Percentiles rank a stretch among this genome's conserved stretches.
Evolutionary conservation across 2,797 vertebrate species (phyloP).

Genomic region (Phataginus tetradactyla): DNA sequence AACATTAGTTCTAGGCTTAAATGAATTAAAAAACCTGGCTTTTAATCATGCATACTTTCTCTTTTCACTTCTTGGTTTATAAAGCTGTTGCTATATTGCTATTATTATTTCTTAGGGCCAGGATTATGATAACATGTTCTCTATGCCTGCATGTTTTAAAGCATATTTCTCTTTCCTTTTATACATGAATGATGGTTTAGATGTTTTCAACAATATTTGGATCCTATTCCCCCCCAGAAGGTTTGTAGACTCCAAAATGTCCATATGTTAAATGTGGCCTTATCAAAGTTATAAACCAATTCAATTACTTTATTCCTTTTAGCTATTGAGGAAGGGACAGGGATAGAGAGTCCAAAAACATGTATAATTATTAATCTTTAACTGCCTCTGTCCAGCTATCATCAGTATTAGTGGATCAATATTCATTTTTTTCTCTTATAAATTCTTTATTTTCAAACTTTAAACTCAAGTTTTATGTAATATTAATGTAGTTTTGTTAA

Average conservation of each 20-base stretch:
- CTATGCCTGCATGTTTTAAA: not conserved
- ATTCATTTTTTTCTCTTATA: not conserved
- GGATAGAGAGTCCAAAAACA: not conserved
- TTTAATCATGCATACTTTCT: not conserved
- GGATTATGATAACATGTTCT: not conserved
- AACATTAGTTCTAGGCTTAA: not conserved
- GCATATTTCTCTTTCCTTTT: not conserved
- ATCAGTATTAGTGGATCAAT: not conserved
- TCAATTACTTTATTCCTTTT: not conserved
- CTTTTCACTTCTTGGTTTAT: not conserved
- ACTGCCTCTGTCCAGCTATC: not conserved
- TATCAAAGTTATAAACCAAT: not conserved
- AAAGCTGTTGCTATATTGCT: not conserved
- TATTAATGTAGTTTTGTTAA: not conserved
- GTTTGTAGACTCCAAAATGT: not conserved
- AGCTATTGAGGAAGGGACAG: rapidly evolving
- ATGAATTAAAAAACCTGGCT: not conserved
- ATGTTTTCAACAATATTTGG: not conserved
- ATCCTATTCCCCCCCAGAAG: not conserved
- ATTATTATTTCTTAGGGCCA: not conserved
- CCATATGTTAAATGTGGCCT: not conserved
- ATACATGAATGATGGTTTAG: not conserved
- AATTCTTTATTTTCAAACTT: not conserved
- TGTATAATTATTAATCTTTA: not conserved
- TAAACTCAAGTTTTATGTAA: not conserved